Conservation (phyloP, 2,113 vertebrate species). For the Jacana jacana region DNA sequence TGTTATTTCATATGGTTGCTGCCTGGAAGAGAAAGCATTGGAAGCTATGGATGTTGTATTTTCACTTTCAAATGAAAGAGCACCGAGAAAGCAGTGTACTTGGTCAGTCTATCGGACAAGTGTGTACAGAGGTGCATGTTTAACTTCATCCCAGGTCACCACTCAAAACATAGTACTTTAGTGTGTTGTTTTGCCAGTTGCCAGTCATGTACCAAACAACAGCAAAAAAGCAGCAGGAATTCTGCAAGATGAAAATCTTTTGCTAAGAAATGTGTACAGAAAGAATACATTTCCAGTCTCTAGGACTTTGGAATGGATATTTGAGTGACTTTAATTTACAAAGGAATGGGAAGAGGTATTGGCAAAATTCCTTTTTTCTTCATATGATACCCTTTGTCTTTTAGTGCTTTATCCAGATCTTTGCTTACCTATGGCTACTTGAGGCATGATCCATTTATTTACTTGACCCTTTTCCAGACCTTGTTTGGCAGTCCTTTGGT, state of each 20-base stretch:
- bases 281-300: background rate
- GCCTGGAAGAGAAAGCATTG: background rate
- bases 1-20: background rate
- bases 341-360: background rate
- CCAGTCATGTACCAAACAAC: background rate
- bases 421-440: background rate
- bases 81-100: background rate
- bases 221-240: background rate
- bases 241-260: background rate
- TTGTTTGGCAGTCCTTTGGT: background rate
- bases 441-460: background rate
- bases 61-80: background rate
- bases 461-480: background rate
- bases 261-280: background rate
- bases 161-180: background rate
- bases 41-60: background rate
- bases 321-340: background rate
- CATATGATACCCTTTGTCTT: background rate
- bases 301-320: background rate
- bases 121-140: background rate
- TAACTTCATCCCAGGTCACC: no score
- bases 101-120: background rate
- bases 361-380: background rate
- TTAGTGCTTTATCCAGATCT: background rate
- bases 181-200: background rate